Base-by-base conservation (phyloP, 2,888 invertebrate species). In the Drosophila pseudotakahashii region DNA sequence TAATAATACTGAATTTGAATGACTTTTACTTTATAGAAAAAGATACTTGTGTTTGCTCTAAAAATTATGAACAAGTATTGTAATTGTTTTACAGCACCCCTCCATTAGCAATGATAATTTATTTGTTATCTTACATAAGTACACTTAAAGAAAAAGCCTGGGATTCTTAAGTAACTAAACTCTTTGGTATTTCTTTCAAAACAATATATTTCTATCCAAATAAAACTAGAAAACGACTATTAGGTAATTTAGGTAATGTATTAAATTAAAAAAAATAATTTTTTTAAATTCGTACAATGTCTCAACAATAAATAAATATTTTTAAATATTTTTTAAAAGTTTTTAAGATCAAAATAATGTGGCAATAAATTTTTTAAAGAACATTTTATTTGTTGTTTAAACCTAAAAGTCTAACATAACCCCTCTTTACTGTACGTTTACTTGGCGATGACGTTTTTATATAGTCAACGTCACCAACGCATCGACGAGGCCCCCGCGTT, bases 401-500 rank as follows among this genome's bases (percentile, higher is more conserved):
- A 19, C 19, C 23, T 7, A 7, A 23, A 45, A 10, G 45, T 45
- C 26, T 0, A 57, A 2, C 39, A 30, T 7, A n/a, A 10, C 14
- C 11, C 2, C 1, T 32, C 9, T 19, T 26, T 39, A 57, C 58
- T 32, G 58, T 30, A 37, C 11, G 3, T 6, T 41, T 55, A 34
- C 51, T n/a, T 13, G 30, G 23, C 14, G 23, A 53, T 67, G 53
- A 74, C 75, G 74, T 41, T 41, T 52, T 36, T 30, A 39, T 34
- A 37, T 10, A 41, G 50, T 48, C 53, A 47, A 73, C 71, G 71
- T 71, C 71, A 71, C 67, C 55, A 39, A 30, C 30, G 58, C 58
- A 58, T 37, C 14, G 44, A 13, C 7, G 32, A 37, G 68, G 67
- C 36, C 64, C 36, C 69, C 69, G 55, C 37, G 19, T 66, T 41